Percentiles rank a stretch among this genome's conserved stretches.
These are phyloP conservation scores for Chlorospingus semifuscus DNA, from an alignment of 2,797 vertebrate species.

Conservation along the genomic window DNA sequence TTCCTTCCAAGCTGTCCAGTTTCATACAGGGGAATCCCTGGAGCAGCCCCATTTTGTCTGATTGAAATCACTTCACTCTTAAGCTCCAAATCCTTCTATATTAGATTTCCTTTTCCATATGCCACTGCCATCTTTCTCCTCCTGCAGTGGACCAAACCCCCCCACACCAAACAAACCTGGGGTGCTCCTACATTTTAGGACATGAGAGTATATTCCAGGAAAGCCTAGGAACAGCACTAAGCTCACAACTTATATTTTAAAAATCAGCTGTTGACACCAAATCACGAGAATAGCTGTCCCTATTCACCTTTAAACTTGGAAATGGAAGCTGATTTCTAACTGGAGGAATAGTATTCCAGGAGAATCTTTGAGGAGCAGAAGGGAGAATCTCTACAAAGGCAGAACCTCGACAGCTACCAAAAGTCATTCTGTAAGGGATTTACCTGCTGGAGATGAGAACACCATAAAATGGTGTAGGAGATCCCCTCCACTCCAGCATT, in stretches of 20 bases:
- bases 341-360: background rate
- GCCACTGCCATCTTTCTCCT: background rate
- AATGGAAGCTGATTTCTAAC: background rate
- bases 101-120: background rate
- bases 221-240: background rate
- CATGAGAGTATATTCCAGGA: background rate
- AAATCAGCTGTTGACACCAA: background rate
- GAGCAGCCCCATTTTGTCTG: background rate
- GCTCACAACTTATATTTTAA: background rate
- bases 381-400: background rate
- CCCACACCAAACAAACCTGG: background rate
- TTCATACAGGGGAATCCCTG: background rate
- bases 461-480: fast-evolving
- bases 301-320: background rate
- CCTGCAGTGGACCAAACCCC: fast-evolving
- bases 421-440: background rate
- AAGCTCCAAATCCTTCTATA: background rate
- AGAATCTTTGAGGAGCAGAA: background rate
- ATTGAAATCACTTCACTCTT: background rate
- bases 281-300: background rate
- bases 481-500: background rate
- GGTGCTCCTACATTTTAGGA: background rate
- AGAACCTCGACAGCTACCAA: fast-evolving
- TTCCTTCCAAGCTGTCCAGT: background rate
- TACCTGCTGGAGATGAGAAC: background rate